Conservation (phyloP, 2,888 invertebrate species). For the Julus scanicus region DNA sequence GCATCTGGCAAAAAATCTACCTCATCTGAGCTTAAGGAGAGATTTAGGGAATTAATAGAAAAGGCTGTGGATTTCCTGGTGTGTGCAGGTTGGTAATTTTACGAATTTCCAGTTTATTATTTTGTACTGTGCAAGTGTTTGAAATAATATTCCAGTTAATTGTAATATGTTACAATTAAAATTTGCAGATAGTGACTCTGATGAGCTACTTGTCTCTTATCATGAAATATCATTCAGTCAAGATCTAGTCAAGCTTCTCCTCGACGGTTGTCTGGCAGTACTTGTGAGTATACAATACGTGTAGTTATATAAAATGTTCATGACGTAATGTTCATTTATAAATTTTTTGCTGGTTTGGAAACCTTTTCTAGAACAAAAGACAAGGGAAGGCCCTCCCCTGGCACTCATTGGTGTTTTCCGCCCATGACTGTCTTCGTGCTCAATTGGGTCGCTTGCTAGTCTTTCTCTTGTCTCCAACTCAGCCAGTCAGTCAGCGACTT, state of each 20-base stretch:
- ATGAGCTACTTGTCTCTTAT: background rate
- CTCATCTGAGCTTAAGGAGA: constrained; percentile 39
- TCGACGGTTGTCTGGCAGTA: constrained; percentile 49
- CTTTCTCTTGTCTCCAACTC: constrained; percentile 69
- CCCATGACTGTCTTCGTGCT: constrained; percentile 59
- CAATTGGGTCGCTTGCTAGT: constrained; percentile 68
- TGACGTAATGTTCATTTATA: background rate
- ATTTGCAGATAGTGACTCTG: constrained; percentile 30
- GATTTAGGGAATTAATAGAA: constrained; percentile 19
- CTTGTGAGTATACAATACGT: constrained; percentile 3
- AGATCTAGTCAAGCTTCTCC: constrained; percentile 6
- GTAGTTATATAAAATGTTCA: background rate
- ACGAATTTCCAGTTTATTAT: background rate
- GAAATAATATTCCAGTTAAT: background rate
- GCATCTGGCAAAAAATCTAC: constrained; percentile 10
- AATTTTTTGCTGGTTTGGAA: background rate
- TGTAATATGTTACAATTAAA: background rate
- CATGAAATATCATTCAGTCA: constrained; percentile 32
- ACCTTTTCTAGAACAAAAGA: constrained; percentile 51
- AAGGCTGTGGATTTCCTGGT: constrained; percentile 24
- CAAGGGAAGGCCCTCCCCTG: background rate
- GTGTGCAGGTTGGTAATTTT: background rate
- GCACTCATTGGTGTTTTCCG: constrained; percentile 30
- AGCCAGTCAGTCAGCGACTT: constrained; percentile 67
- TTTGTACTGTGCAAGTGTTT: background rate